Evolutionary conservation across 2,888 invertebrate species (phyloP), one percentile per base, ranked within the genome.

Genomic region (Dicranocentrus wangi): DNA sequence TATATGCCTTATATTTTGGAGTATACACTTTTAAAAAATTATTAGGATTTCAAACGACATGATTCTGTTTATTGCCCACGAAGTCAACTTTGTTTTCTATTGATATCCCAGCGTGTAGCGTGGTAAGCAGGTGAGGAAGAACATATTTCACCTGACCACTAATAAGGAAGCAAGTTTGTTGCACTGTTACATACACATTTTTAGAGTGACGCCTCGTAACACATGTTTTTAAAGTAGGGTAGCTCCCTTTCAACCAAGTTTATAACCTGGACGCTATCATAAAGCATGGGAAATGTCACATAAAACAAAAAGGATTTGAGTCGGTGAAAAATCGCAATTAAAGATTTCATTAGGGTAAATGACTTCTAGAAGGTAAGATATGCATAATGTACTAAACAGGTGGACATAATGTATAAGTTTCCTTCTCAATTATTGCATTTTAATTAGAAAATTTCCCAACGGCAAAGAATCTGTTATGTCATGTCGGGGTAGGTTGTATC

Each of bases 311-410:
- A 25, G 70, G 32, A 32, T 42, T 27, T 61, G 32, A 47, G 73
- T 60, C 73, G 65, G 73, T 39, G 42, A 63, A 42, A 51, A 73
- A 65, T 73, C 55, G 65, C 55, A 73, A 73, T 73, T 73, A 73
- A 53, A 65, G 73, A 73, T 73, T 65, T 73, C 65, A 73, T 73
- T 73, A 73, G 19, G 39, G 42, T 47, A 63, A 32, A 28, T 32
- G 1, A 23, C 61, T 28, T n/a, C n/a, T n/a, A n/a, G n/a, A n/a
- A 42, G 8, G 13, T 13, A 42, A 13, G 13, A 13, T 13, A 42
- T 13, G n/a, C n/a, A n/a, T n/a, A n/a, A n/a, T n/a, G n/a, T n/a
- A n/a, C n/a, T n/a, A n/a, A n/a, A n/a, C n/a, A 13, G 8, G 55
- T 25, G 13, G 15, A 21, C 17, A 25, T 55, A 55, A 55, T 55